Conservation (phyloP, 2,797 vertebrate genomes). For the Acrocephalus scirpaceus region DNA sequence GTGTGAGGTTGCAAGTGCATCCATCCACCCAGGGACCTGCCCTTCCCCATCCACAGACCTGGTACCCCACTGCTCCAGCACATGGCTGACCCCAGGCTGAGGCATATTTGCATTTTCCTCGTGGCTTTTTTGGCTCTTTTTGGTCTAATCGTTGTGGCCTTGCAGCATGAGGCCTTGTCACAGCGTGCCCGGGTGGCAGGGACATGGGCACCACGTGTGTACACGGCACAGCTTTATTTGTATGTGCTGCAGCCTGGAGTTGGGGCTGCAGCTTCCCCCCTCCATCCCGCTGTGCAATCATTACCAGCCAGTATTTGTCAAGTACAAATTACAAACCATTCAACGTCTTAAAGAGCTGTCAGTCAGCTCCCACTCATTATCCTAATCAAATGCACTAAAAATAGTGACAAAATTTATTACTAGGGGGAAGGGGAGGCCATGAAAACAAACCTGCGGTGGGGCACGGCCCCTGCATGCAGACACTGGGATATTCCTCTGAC, state of each 20-base stretch:
- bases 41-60: background rate
- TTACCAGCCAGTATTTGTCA: conserved; percentile 33
- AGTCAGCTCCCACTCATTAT: conserved; percentile 61
- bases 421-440: background rate
- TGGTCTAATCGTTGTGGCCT: background rate
- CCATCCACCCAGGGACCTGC: background rate
- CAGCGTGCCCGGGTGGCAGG: background rate
- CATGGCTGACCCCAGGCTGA: background rate
- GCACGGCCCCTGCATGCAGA: background rate
- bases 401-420: conserved; percentile 48
- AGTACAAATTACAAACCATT: conserved; percentile 64
- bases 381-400: conserved; percentile 68
- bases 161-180: background rate
- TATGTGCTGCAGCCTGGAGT: conserved; percentile 49
- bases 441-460: background rate
- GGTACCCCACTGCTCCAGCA: rapidly evolving
- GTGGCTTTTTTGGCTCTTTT: background rate
- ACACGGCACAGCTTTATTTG: conserved; percentile 12
- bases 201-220: background rate
- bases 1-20: rapidly evolving
- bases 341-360: conserved; percentile 51
- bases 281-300: conserved; percentile 51
- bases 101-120: background rate
- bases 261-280: conserved; percentile 51
- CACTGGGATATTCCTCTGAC: background rate